These are phyloP conservation scores for Eurosta solidaginis DNA, from an alignment of 1,140 invertebrate genomes.

Conservation along the genomic window DNA sequence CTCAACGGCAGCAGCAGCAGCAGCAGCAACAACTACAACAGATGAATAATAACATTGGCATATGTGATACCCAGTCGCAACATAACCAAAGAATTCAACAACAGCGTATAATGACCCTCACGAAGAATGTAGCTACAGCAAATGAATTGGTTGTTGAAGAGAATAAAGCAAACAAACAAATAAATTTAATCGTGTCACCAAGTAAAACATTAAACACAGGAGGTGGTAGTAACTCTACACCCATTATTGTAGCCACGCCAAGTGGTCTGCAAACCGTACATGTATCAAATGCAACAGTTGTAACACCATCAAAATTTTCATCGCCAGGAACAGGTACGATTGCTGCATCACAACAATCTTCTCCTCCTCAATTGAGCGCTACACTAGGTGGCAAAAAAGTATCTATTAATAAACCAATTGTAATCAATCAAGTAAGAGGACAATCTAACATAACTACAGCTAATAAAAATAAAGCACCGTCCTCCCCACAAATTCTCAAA, in stretches of 20 bases:
- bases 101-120: background rate
- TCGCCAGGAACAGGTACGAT: background rate
- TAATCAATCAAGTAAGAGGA: slow-evolving; percentile 36
- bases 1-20: background rate
- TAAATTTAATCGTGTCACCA: slow-evolving; percentile 30
- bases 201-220: background rate
- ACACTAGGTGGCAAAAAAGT: slow-evolving; percentile 40
- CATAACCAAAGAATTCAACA: background rate
- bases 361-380: background rate
- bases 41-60: background rate
- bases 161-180: slow-evolving; percentile 1
- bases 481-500: background rate
- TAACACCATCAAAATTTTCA: slow-evolving; percentile 31
- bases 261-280: slow-evolving; percentile 55
- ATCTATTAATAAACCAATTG: slow-evolving; percentile 40
- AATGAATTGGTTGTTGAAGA: slow-evolving; percentile 20
- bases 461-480: background rate
- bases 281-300: slow-evolving; percentile 50
- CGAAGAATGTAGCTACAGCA: background rate
- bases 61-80: background rate
- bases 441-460: background rate
- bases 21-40: background rate
- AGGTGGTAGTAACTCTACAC: slow-evolving; percentile 37
- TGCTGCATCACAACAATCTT: background rate
- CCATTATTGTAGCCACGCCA: slow-evolving; percentile 55